phyloP scores from a whole-genome alignment of 2,797 vertebrate species.

The Intellagama lesueurii region DNA sequence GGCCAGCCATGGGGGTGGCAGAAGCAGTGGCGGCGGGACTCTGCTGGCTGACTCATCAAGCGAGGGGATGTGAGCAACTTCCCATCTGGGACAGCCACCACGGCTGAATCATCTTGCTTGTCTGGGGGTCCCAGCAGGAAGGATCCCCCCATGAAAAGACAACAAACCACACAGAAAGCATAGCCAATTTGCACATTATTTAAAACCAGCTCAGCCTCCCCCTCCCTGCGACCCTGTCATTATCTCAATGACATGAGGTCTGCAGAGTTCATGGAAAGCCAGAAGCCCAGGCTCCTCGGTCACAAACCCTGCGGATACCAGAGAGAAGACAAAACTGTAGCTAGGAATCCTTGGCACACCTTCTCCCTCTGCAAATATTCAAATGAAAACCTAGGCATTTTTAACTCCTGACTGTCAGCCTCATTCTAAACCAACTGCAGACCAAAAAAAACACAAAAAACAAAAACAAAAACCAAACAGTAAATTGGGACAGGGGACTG shows the following conservation, averaged over 20 bases:
- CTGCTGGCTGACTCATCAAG: conserved; percentile 49
- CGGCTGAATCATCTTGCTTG: conserved; percentile 56
- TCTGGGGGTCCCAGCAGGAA: conserved; percentile 43
- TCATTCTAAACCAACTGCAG: background rate
- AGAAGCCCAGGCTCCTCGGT: conserved; percentile 27
- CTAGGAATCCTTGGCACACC: background rate
- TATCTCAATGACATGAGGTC: conserved; percentile 55
- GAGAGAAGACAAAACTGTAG: background rate
- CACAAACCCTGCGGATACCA: conserved; percentile 26
- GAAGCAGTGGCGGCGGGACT: conserved; percentile 27
- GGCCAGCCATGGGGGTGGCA: background rate
- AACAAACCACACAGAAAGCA: conserved; percentile 66
- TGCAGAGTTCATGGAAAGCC: conserved; percentile 44
- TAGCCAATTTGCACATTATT: conserved; percentile 73
- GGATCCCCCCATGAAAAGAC: conserved; percentile 63
- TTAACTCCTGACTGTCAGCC: background rate
- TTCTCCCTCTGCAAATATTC: background rate
- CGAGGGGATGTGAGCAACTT: conserved; percentile 12
- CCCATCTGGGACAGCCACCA: conserved; percentile 33
- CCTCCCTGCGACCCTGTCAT: conserved; percentile 65
- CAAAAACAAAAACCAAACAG: no score
- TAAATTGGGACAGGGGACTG: background rate
- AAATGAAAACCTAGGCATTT: conserved; percentile 21
- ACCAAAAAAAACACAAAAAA: no score
- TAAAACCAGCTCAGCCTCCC: conserved; percentile 68